Evolutionary conservation across 64 coral and sea anemone species (phyloP), one percentile per base, ranked within the genome.

Genomic region (Porites lutea): DNA sequence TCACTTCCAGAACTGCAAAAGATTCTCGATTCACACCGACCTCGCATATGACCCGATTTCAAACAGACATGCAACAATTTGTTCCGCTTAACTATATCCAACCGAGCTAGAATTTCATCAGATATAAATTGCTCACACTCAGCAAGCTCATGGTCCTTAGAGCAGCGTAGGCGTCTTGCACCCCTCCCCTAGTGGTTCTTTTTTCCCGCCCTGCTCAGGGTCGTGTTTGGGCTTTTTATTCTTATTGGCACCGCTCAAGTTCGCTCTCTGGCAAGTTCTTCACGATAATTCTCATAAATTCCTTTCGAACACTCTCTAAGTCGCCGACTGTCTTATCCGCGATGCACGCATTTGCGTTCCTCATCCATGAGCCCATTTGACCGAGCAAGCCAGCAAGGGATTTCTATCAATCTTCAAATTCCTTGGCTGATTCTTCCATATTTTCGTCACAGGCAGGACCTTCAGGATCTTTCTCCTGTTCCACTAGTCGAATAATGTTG

Each of bases 1-100:
- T 87, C 61, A 13, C 52, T 48, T 19, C 73, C 13, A 52, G 88
- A 87, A 8, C 49, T 37, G 68, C 93, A 95, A 59, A 71, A 69
- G 12, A 71, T 21, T 13, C n/a, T 58, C 0, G 88, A 95, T 11
- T 57, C 54, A 47, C 80, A 95, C 51, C 76, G 70, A 47, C 44
- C 73, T 65, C 88, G 76, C 7, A 65, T 51, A 19, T 95, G 93
- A 51, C 93, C 93, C 5, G 82, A 5, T 27, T 60, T 80, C 43
- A 95, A 60, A 61, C 88, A 95, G 12, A 87, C 74, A 73, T 95
- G 93, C 44, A 88, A 91, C 18, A 95, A 27, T 47, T 48, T 90
- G 4, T 86, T 60, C 22, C 67, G 53, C 20, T 94, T 89, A 14
- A 94, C 86, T 3, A 94, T 7, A 13, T 83, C 78, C 92, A 80